Evolutionary conservation across 1,140 invertebrate species (phyloP), one percentile per base, ranked within the genome.

Genomic region (Polypedilum vanderplanki): DNA sequence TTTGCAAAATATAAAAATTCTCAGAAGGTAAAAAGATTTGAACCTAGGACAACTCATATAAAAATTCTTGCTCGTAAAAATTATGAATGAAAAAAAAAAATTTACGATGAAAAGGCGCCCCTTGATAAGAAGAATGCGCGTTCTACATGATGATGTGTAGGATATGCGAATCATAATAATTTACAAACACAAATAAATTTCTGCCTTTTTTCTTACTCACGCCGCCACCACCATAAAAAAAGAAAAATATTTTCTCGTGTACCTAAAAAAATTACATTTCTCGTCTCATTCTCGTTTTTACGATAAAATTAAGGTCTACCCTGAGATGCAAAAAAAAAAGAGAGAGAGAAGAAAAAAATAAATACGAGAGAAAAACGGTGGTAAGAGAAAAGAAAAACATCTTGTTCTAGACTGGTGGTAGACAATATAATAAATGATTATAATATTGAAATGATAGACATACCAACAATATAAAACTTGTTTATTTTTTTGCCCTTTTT

Each of bases 371-470:
- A 70, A 20, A 18, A 70, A n/a, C 4, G 3, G 46, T 15, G 10
- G 46, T n/a, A 9, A 12, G 41, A 46, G 41, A 15, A 57, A 57
- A 57, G 46, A 57, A 57, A 46, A 57, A 57, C 46, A 57, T 57
- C 46, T 57, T 57, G 46, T 57, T 57, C 65, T 70, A 70, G 65
- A 70, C 65, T 18, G 65, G n/a, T 22, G 65, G 65, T 70, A 70
- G 65, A 70, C 65, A 70, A 70, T 20, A 70, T 70, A 70, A 70
- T 70, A 70, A 70, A 70, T 70, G 65, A 70, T 70, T 70, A 70
- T 70, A 70, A 70, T 70, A 70, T 70, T 70, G 65, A 70, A 70
- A 70, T 70, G 65, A 70, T 70, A 70, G 65, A 70, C 65, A 70
- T 22, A 70, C 65, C 46, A 70, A 70, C 65, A 70, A 70, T 70